Base-by-base conservation (phyloP, 2,888 invertebrate genomes). In the Boloria euphrosyne region DNA sequence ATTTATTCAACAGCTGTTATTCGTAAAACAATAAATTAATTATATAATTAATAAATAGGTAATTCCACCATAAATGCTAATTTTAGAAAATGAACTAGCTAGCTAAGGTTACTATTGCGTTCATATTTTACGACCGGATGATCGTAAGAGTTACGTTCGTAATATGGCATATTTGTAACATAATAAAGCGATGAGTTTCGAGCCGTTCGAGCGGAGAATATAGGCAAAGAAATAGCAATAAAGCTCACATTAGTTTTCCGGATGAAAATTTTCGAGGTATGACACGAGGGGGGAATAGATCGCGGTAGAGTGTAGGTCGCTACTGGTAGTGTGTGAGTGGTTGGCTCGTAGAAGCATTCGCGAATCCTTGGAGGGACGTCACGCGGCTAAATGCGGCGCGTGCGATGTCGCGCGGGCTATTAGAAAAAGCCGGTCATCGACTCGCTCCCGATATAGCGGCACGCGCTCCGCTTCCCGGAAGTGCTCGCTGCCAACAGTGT, bases 401-500 rank as follows among this genome's bases (percentile, higher is more conserved):
- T 10, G 16, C 52, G 43, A 46, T 62, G 62, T 63, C 66, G 66
- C 17, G 18, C 38, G 47, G 46, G 44, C 60, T 49, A 62, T 53
- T 49, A 49, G 47, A 62, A 53, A 74, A 74, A 73, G 77, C 67
- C 79, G 82, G 82, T 82, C 82, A 75, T 67, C 78, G 83, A 82
- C 83, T 74, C 73, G 53, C 64, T 63, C 65, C 69, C 66, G 65
- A 69, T 69, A 67, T 69, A 71, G 69, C 69, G 65, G 51, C 70
- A 64, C 70, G 70, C 68, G 64, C 57, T 22, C 43, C 49, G 68
- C 69, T 69, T 69, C 71, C 72, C 69, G 73, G 69, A 70, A 71
- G 69, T 60, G 44, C 44, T 31, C 60, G 67, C 53, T 54, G 64
- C 62, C 59, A 66, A 53, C 16, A 22, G 43, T 16, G 57, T 46